phyloP scores from a whole-genome alignment of 2,888 invertebrate species.

The Ophion ellenae region DNA sequence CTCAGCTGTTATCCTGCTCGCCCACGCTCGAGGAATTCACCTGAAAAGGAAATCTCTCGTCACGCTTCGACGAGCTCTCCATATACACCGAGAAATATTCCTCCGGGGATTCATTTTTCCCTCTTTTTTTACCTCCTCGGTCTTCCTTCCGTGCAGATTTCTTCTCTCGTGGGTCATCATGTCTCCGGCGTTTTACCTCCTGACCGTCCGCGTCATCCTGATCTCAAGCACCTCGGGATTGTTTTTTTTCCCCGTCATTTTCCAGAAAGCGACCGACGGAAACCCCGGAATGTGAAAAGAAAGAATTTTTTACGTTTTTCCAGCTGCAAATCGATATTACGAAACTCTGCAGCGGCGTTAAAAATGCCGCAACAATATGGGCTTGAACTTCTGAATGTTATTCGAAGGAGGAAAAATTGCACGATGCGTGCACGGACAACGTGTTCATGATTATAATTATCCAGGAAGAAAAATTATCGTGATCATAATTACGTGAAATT shows the following conservation, averaged over 20 bases:
- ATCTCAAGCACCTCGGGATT: neutral
- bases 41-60: constrained; percentile 80
- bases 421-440: too few species aligned
- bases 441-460: too few species aligned
- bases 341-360: neutral
- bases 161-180: neutral
- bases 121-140: constrained; percentile 43
- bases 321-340: neutral
- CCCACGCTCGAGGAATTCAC: constrained; percentile 80
- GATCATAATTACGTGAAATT: too few species aligned
- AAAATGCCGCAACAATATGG: neutral
- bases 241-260: neutral
- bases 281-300: too few species aligned
- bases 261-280: neutral
- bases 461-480: too few species aligned
- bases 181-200: constrained; percentile 8
- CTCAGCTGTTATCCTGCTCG: constrained; percentile 76
- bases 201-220: constrained; percentile 26
- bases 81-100: constrained; percentile 17
- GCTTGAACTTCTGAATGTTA: too few species aligned
- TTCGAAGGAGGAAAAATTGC: too few species aligned
- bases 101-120: constrained; percentile 18
- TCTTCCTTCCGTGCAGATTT: constrained; percentile 20
- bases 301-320: neutral
- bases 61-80: constrained; percentile 58